These are phyloP conservation scores for Athalia cordata DNA, from an alignment of 2,888 invertebrate species.

Conservation along the genomic window DNA sequence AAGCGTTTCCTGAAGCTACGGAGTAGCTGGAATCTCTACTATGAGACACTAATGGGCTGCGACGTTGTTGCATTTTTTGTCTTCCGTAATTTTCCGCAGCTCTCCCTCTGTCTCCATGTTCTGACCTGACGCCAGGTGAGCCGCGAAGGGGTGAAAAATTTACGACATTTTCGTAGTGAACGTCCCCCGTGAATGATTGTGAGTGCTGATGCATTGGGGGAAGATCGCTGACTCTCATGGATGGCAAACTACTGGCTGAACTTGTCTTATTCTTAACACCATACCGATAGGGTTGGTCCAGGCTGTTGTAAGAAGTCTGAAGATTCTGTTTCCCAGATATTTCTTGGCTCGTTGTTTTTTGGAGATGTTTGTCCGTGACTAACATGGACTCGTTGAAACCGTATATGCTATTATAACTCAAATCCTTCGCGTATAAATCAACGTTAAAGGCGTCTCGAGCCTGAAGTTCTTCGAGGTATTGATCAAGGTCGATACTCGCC, in stretches of 20 bases:
- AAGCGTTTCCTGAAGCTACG: constrained; percentile 53
- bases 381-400: constrained; percentile 67
- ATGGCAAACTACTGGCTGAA: constrained; percentile 69
- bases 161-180: constrained; percentile 68
- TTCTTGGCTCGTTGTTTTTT: constrained; percentile 62
- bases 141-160: constrained; percentile 64
- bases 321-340: constrained; percentile 51
- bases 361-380: constrained; percentile 59
- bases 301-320: constrained; percentile 46
- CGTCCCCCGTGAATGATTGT: constrained; percentile 69
- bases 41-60: constrained; percentile 54
- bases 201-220: constrained; percentile 66
- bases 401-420: constrained; percentile 68
- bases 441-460: constrained; percentile 74
- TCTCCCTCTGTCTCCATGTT: constrained; percentile 51
- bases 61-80: constrained; percentile 49
- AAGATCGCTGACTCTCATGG: constrained; percentile 68
- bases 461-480: constrained; percentile 81
- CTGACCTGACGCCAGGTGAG: constrained; percentile 57
- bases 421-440: constrained; percentile 68
- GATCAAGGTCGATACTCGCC: constrained; percentile 80
- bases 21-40: constrained; percentile 66
- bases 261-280: constrained; percentile 64
- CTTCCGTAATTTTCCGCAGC: constrained; percentile 46
- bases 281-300: constrained; percentile 62